These are phyloP conservation scores for Eremophila alpestris DNA, from an alignment of 2,797 vertebrate genomes.

Conservation along the genomic window DNA sequence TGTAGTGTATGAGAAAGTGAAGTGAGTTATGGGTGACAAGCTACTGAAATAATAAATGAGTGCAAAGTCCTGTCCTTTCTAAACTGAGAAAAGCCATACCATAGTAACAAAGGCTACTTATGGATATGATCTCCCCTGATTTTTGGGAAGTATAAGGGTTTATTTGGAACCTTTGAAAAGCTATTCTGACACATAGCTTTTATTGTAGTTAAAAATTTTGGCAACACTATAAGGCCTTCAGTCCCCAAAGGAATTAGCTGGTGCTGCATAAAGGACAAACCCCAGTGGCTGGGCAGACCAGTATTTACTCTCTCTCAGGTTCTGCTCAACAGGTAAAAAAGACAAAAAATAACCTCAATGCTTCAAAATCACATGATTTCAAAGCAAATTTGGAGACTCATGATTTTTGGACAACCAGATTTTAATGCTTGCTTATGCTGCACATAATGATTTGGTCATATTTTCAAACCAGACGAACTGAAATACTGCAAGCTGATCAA, in stretches of 20 bases:
- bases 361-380: background rate
- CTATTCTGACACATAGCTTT: background rate
- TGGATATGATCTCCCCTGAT: background rate
- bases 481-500: background rate
- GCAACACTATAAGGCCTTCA: background rate
- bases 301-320: background rate
- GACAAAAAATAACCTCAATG: background rate
- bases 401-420: background rate
- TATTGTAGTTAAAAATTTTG: background rate
- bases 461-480: background rate
- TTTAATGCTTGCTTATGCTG: background rate
- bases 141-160: background rate
- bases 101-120: background rate
- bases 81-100: background rate
- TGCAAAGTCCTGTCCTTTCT: background rate
- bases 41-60: background rate
- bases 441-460: background rate
- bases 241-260: background rate
- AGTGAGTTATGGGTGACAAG: background rate
- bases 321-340: background rate
- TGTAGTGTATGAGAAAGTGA: background rate
- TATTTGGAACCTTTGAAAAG: background rate
- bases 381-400: background rate
- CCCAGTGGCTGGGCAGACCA: background rate
- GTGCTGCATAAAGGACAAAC: background rate